Percentiles rank a stretch among this genome's conserved stretches.
phyloP scores from a whole-genome alignment of 2,797 vertebrate species.

The Ambastaia sidthimunki region DNA sequence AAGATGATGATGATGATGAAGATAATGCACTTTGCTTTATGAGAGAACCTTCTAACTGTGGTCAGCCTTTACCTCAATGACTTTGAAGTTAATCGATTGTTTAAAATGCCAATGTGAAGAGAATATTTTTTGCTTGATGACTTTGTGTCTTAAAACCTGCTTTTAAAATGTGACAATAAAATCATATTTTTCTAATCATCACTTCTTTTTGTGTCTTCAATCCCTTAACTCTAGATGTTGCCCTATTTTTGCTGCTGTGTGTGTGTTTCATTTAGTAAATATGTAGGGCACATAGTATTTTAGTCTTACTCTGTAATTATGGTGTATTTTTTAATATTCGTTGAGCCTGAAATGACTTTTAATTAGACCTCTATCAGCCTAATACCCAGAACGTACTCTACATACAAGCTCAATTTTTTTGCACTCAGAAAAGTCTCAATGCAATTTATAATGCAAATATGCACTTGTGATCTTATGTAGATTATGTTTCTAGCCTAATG shows the following conservation, averaged over 20 bases:
- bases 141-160: slow-evolving; percentile 85
- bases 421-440: neutral
- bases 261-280: slow-evolving; percentile 20
- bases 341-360: slow-evolving; percentile 67
- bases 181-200: slow-evolving; percentile 88
- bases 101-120: slow-evolving; percentile 62
- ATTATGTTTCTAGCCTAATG: neutral
- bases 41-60: slow-evolving; percentile 64
- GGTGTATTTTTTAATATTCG: slow-evolving; percentile 67
- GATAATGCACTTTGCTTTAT: slow-evolving; percentile 56
- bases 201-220: slow-evolving; percentile 14
- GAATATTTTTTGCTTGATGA: slow-evolving; percentile 78
- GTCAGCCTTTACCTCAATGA: slow-evolving; percentile 62
- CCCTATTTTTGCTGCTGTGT: slow-evolving; percentile 9
- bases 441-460: neutral
- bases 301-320: slow-evolving; percentile 68
- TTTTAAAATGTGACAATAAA: slow-evolving; percentile 91
- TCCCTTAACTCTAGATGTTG: neutral
- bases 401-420: neutral
- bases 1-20: slow-evolving; percentile 52
- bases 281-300: slow-evolving; percentile 28
- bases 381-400: too few species aligned
- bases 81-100: slow-evolving; percentile 75
- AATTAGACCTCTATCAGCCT: neutral
- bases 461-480: neutral